A percentile compares a stretch with the other conserved stretches of the same genome.
Evolutionary conservation across 2,113 vertebrate species (phyloP).

Genomic region (Odontesthes bonariensis): DNA sequence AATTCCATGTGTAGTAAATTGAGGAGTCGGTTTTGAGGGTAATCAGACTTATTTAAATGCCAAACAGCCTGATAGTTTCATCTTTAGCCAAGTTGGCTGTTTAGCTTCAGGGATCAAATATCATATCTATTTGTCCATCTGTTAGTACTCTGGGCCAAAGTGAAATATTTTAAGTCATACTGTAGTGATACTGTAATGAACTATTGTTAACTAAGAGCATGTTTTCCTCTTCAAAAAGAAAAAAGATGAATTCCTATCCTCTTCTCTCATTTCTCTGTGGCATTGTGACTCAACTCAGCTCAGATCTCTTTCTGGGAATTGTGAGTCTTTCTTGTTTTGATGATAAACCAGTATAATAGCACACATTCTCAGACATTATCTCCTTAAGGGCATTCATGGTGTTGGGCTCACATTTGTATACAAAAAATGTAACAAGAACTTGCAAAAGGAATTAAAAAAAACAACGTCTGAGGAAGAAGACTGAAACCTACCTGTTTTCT

Average conservation of each 20-base stretch:
- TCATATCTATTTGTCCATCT: neutral
- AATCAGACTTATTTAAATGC: neutral
- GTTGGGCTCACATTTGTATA: neutral
- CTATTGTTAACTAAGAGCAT: neutral
- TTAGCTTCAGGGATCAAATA: neutral
- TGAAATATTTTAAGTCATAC: neutral
- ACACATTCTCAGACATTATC: neutral
- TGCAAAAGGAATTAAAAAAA: neutral
- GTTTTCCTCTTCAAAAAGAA: no score
- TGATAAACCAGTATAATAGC: neutral
- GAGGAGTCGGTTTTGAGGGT: neutral
- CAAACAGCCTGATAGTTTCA: neutral
- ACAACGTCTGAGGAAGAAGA: neutral
- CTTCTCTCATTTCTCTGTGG: no score
- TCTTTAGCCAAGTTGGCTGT: neutral
- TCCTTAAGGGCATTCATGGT: neutral
- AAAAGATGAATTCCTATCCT: no score
- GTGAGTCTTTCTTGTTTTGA: neutral
- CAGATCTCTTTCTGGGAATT: neutral
- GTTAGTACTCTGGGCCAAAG: neutral
- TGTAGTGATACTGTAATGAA: neutral
- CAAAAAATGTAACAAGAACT: neutral
- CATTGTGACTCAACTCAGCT: neutral
- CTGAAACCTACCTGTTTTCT: neutral
- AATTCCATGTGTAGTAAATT: slow-evolving; percentile 14